Evolutionary conservation across 2,113 vertebrate genomes (phyloP), one percentile per base, ranked within the genome.

Genomic region (Anser cygnoides): DNA sequence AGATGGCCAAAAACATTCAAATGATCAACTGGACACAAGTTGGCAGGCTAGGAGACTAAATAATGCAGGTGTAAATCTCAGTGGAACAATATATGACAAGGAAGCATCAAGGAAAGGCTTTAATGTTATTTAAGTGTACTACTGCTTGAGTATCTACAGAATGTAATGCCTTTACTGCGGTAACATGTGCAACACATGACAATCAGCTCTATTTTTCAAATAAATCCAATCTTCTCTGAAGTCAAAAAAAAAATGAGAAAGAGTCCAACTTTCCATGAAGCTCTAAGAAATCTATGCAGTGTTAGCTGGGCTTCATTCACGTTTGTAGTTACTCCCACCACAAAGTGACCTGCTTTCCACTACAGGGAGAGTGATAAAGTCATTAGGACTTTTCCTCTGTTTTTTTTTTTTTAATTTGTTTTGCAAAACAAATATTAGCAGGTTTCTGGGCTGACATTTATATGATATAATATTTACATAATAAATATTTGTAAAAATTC

Each of bases 401-500:
- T 63, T 41, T 41, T 55, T 29, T 29, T 44, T 65, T 23, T n/a
- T 26, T 7, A 5, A 12, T 57, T 29, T 70, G 18, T 65, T 87
- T 84, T 87, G 57, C 57, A 49, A 85, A 89, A 73, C 43, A 63
- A 72, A 65, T 4, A 1, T n/a, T 44, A 79, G 58, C 43, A 88
- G 61, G n/a, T 81, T 84, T 83, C 82, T 86, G 41, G 43, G 35
- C 68, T 20, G 26, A 16, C 39, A 50, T 46, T 79, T 73, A 89
- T 77, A 61, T 92, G 11, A 14, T 16, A 52, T 68, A 81, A 4
- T 25, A 70, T 71, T 90, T 16, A 67, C 22, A 16, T 39, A 62
- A 68, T n/a, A 95, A 91, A 81, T 92, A 87, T 88, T 78, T 91
- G 65, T 70, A 52, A 68, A 82, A 92, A 70, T 68, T 78, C 41